These are phyloP conservation scores for Chromis chromis DNA, from an alignment of 2,797 vertebrate genomes.

Conservation along the genomic window DNA sequence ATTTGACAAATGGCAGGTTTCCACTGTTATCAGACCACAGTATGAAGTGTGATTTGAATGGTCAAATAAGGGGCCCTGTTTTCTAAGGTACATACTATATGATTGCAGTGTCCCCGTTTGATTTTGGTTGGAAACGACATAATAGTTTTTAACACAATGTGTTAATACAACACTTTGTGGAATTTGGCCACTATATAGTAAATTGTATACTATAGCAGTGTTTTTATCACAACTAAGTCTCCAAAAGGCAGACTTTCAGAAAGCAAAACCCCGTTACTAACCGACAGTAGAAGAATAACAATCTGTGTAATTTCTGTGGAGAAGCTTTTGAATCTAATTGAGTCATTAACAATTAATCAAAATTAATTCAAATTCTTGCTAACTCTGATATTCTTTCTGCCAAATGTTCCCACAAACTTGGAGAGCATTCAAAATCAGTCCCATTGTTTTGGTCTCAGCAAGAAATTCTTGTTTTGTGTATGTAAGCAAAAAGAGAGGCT, in stretches of 20 bases:
- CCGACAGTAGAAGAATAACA: neutral
- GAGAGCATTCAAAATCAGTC: neutral
- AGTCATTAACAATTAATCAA: conserved; percentile 9
- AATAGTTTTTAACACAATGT: too few species aligned
- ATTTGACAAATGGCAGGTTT: too few species aligned
- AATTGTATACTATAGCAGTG: too few species aligned
- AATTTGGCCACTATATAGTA: too few species aligned
- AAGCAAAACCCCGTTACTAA: too few species aligned
- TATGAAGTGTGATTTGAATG: too few species aligned
- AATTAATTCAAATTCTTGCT: conserved; percentile 12
- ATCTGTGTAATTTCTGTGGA: neutral
- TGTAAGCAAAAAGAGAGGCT: neutral
- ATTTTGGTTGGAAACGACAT: too few species aligned
- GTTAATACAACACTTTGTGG: too few species aligned
- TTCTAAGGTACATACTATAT: too few species aligned
- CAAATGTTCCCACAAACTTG: conserved; percentile 1
- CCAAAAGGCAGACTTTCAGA: neutral
- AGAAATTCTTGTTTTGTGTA: conserved; percentile 10
- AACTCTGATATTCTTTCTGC: conserved; percentile 3
- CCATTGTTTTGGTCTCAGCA: conserved; percentile 26
- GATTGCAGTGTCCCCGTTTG: too few species aligned
- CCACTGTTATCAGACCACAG: too few species aligned
- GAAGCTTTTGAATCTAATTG: conserved; percentile 1
- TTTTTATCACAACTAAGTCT: neutral
- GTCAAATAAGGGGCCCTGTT: too few species aligned